Evolutionary conservation across 2,113 vertebrate genomes (phyloP).

Genomic region (Cervus canadensis): DNA sequence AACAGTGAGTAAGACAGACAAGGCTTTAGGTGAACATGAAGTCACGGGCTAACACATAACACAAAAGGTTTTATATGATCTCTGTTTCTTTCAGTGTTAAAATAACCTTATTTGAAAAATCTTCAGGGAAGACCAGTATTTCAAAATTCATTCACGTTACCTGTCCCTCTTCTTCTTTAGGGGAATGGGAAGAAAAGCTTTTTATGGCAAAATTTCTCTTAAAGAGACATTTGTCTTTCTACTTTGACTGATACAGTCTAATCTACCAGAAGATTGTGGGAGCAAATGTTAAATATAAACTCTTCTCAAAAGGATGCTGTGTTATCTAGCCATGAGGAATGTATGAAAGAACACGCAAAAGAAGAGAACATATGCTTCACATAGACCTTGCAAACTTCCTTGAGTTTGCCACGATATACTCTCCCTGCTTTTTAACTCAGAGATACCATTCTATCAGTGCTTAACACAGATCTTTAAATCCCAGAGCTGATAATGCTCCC

Average conservation of each 20-base stretch:
- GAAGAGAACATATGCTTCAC: slow-evolving; percentile 48
- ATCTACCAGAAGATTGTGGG: neutral
- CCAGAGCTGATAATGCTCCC: slow-evolving; percentile 79
- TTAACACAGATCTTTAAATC: slow-evolving; percentile 78
- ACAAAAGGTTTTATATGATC: neutral
- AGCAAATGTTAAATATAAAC: slow-evolving; percentile 17
- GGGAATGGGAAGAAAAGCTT: neutral
- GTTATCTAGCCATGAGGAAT: neutral
- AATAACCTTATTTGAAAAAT: neutral
- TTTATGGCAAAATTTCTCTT: neutral
- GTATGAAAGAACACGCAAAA: slow-evolving; percentile 37
- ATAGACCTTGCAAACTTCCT: slow-evolving; percentile 39
- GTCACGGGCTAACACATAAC: neutral
- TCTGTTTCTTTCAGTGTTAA: neutral
- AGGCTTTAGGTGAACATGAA: neutral
- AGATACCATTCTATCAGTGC: slow-evolving; percentile 67
- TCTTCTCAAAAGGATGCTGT: neutral
- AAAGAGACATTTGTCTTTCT: neutral
- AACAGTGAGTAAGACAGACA: neutral
- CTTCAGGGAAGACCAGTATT: neutral
- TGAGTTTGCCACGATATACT: slow-evolving; percentile 52
- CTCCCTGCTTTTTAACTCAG: slow-evolving; percentile 70
- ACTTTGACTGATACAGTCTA: slow-evolving; percentile 17
- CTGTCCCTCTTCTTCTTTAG: neutral
- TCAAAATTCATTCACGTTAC: neutral